phyloP scores from a whole-genome alignment of 1,140 invertebrate genomes.

The Sarcophaga peregrina region DNA sequence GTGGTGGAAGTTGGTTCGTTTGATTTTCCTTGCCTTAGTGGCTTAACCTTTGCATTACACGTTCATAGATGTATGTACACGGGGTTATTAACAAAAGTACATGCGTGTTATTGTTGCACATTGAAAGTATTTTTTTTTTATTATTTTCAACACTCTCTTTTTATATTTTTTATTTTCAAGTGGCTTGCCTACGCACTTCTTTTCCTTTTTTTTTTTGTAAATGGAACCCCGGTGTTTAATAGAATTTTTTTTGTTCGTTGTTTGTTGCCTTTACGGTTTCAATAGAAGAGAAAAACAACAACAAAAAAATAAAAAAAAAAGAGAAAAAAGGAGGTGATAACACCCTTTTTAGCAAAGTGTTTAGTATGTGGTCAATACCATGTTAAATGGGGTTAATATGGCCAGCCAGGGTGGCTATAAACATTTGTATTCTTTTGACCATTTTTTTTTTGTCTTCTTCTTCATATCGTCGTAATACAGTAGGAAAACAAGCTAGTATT shows the following conservation, averaged over 20 bases:
- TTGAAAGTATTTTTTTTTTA: neutral
- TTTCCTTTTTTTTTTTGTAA: neutral
- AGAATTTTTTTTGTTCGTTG: neutral
- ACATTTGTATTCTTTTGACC: neutral
- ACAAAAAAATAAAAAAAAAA: neutral
- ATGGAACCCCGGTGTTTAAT: neutral
- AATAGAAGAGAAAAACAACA: too few species aligned
- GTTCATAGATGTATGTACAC: neutral
- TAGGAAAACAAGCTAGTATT: neutral
- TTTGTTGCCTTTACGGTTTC: slow-evolving; percentile 11
- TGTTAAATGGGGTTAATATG: slow-evolving; percentile 47
- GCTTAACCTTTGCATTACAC: slow-evolving; percentile 15
- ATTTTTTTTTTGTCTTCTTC: slow-evolving; percentile 20
- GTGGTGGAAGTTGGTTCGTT: too few species aligned
- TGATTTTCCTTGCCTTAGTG: neutral
- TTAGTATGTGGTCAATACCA: slow-evolving; percentile 47
- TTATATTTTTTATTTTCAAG: neutral
- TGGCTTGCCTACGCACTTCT: neutral
- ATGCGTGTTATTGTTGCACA: slow-evolving; percentile 32
- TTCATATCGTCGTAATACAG: slow-evolving; percentile 31
- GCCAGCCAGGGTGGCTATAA: neutral
- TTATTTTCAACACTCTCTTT: neutral
- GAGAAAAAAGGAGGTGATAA: slow-evolving; percentile 47
- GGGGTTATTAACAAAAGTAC: slow-evolving; percentile 26
- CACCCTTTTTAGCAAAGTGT: slow-evolving; percentile 46